Evolutionary conservation across 2,888 invertebrate species (phyloP).

Genomic region (Volucella inflata): DNA sequence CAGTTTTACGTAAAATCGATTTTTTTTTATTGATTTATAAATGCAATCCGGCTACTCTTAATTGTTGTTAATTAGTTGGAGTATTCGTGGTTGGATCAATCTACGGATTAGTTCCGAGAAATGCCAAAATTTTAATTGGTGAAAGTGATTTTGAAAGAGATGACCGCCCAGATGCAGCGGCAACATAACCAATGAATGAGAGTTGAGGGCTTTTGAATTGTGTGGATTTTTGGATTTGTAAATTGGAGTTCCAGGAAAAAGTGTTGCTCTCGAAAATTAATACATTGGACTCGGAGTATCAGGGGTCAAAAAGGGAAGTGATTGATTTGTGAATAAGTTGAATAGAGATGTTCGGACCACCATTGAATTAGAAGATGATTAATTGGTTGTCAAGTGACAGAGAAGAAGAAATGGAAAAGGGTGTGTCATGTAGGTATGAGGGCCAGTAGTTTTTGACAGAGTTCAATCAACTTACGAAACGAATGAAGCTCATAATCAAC

Average conservation of each 20-base stretch:
- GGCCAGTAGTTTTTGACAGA: neutral
- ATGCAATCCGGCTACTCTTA: slow-evolving; percentile 49
- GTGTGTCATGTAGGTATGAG: neutral
- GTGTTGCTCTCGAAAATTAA: slow-evolving; percentile 23
- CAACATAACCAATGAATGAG: neutral
- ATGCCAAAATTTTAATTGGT: slow-evolving; percentile 58
- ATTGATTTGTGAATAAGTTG: slow-evolving; percentile 31
- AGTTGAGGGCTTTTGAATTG: neutral
- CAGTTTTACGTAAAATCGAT: slow-evolving; percentile 49
- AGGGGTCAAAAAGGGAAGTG: slow-evolving; percentile 2
- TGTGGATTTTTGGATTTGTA: neutral
- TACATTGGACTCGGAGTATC: slow-evolving; percentile 1
- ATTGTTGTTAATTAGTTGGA: slow-evolving; percentile 66
- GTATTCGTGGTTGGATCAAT: slow-evolving; percentile 13
- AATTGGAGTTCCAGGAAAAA: slow-evolving; percentile 28
- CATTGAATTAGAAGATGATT: slow-evolving; percentile 25
- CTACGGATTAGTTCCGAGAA: slow-evolving; percentile 71
- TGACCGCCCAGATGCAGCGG: slow-evolving; percentile 43
- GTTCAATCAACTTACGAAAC: too few relatives aligned
- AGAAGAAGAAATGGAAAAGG: neutral
- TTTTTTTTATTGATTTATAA: slow-evolving; percentile 26
- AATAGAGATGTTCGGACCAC: slow-evolving; percentile 48
- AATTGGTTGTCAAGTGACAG: slow-evolving; percentile 64
- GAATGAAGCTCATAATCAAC: too few relatives aligned
- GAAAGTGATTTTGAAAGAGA: slow-evolving; percentile 29